phyloP scores from a whole-genome alignment of 2,113 vertebrate species.

The Crotalus tigris region DNA sequence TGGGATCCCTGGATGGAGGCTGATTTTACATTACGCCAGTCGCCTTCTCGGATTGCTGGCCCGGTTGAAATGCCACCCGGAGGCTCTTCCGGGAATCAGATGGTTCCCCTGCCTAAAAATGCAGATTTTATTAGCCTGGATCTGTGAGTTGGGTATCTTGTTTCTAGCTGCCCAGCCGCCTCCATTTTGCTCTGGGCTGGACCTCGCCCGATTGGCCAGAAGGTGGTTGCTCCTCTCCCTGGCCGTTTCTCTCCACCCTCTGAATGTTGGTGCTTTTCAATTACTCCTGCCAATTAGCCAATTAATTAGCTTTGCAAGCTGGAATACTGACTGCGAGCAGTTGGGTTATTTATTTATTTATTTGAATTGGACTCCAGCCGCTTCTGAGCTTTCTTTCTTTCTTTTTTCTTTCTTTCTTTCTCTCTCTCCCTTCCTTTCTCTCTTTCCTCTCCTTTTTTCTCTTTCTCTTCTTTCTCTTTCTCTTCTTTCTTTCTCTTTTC shows the following conservation, averaged over 20 bases:
- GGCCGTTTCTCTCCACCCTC: too few species aligned
- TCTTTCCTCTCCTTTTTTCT: too few species aligned
- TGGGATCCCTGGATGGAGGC: not conserved
- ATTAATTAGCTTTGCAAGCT: not conserved
- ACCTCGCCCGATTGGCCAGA: not conserved
- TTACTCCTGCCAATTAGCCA: not conserved
- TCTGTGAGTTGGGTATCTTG: not conserved
- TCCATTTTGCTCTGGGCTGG: not conserved
- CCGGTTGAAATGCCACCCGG: not conserved
- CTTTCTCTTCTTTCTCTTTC: too few species aligned
- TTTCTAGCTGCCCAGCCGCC: not conserved
- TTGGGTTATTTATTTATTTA: not conserved
- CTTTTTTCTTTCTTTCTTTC: too few species aligned
- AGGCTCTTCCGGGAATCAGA: too few species aligned
- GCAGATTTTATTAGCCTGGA: not conserved
- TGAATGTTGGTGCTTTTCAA: not conserved
- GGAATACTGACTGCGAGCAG: not conserved
- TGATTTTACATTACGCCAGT: not conserved
- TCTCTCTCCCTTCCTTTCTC: accelerated
- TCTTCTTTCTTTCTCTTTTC: accelerated
- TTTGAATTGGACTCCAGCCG: not conserved
- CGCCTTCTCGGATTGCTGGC: not conserved
- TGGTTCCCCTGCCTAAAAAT: not conserved
- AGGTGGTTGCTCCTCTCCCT: not conserved
- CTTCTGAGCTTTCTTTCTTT: not conserved